Base-by-base conservation (phyloP, 2,888 invertebrate genomes). In the Leptodirus hochenwartii region DNA sequence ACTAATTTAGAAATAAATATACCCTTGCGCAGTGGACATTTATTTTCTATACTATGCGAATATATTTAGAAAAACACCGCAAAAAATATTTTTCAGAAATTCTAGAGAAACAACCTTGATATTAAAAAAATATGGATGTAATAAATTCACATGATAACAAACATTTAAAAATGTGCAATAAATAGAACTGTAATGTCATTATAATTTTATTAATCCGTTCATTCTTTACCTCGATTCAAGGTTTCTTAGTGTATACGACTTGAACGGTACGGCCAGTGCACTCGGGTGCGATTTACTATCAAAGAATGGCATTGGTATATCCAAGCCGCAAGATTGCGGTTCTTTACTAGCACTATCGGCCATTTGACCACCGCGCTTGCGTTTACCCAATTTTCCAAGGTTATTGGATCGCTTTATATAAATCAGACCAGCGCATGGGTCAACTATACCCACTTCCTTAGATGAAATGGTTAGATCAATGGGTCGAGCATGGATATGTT, bases 191-290 rank as follows among this genome's bases (percentile, higher is more conserved):
- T n/a, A n/a, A n/a, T n/a, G n/a, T n/a, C n/a, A n/a, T n/a, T n/a
- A n/a, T n/a, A n/a, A n/a, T n/a, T n/a, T n/a, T n/a, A n/a, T n/a
- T n/a, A n/a, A n/a, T n/a, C n/a, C n/a, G n/a, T n/a, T n/a, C n/a
- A n/a, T n/a, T n/a, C n/a, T n/a, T n/a, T n/a, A n/a, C 10, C 38
- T 50, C n/a, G 43, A 47, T 34, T 47, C 47, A 12, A 59, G 40
- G 15, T 63, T 64, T 15, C 63, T 49, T 24, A 75, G 46, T 13
- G 58, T 53, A 30, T 56, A 52, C 6, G 51, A 47, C 41, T 59
- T 65, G 29, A 72, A 58, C 0, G 74, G 75, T 13, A 74, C 41
- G 28, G 71, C 71, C 42, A 75, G 64, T n/a, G 62, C 57, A 17
- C 57, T 54, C 0, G 64, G 58, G n/a, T 54, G 45, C 2, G 45